Evolutionary conservation across 2,888 invertebrate species (phyloP).

Genomic region (Tortrix viridana): DNA sequence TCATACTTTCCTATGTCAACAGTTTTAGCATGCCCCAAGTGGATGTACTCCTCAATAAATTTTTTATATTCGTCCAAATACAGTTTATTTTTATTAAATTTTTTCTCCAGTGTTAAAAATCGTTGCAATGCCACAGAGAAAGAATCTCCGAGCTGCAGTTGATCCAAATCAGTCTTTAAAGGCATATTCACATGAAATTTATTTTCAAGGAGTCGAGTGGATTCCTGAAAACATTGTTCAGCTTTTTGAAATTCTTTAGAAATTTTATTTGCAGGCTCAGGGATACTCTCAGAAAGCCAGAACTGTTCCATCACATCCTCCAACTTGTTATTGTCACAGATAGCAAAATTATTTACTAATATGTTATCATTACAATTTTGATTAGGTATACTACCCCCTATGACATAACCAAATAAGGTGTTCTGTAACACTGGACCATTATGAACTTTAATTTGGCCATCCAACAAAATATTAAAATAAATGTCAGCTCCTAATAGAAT

Average conservation of each 20-base stretch:
- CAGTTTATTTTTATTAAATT: slow-evolving; percentile 1
- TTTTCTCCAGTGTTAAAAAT: slow-evolving; percentile 8
- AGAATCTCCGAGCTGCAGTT: not conserved
- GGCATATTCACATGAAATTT: not conserved
- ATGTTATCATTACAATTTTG: too few species aligned
- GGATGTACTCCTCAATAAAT: slow-evolving; percentile 10
- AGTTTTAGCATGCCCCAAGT: slow-evolving; percentile 15
- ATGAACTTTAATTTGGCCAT: too few species aligned
- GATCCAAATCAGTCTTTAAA: not conserved
- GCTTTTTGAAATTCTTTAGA: not conserved
- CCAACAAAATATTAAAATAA: too few species aligned
- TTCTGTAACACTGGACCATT: too few species aligned
- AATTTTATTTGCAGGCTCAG: not conserved
- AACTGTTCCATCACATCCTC: too few species aligned
- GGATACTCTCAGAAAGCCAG: not conserved
- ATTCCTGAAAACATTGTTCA: not conserved
- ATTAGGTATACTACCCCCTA: too few species aligned
- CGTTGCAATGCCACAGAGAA: not conserved
- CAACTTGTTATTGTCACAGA: too few species aligned
- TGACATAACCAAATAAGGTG: too few species aligned
- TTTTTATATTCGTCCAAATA: slow-evolving; percentile 12
- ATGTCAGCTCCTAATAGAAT: not conserved
- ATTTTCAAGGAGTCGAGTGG: not conserved
- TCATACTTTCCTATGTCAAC: slow-evolving; percentile 11
- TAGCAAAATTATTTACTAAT: too few species aligned